Percentiles rank a stretch among this genome's conserved stretches.
These are phyloP conservation scores for Osmerus mordax DNA, from an alignment of 2,113 vertebrate species.

Conservation along the genomic window DNA sequence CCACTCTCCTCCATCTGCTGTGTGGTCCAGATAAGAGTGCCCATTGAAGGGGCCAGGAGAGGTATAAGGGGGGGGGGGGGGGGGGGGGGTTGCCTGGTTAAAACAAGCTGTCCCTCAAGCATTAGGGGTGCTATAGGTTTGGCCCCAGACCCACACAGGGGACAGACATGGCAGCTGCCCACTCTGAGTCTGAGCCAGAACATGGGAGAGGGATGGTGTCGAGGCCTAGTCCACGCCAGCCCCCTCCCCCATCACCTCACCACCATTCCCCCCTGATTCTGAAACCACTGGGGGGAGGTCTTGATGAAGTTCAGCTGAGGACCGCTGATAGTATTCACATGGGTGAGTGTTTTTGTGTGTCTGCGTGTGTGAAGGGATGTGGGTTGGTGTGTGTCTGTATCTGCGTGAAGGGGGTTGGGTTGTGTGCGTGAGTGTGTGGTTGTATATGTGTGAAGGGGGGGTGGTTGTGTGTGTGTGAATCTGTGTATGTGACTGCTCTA, in stretches of 20 bases:
- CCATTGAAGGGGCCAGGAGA: not conserved
- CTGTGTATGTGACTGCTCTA: too few species aligned
- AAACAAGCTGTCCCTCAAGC: conserved; percentile 61
- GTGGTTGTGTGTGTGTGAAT: too few species aligned
- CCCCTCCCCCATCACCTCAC: too few species aligned
- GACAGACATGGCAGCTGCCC: conserved; percentile 72
- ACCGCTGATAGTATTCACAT: conserved; percentile 71
- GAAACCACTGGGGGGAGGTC: too few species aligned
- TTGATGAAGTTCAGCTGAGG: conserved; percentile 67
- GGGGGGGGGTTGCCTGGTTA: conserved; percentile 42
- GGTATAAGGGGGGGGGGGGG: not conserved
- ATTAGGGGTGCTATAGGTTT: conserved; percentile 54
- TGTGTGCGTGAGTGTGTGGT: not conserved
- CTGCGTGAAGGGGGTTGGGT: conserved; percentile 1
- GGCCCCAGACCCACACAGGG: conserved; percentile 59
- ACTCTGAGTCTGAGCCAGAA: conserved; percentile 63
- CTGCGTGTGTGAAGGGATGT: conserved; percentile 1
- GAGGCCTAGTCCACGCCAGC: not conserved
- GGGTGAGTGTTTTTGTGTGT: conserved; percentile 44
- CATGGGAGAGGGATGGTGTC: conserved; percentile 50
- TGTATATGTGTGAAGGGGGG: too few species aligned
- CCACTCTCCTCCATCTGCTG: conserved; percentile 66
- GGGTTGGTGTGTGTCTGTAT: conserved; percentile 3
- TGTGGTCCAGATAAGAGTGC: conserved; percentile 31
- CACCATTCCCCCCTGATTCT: too few species aligned